These are phyloP conservation scores for Paralichthys olivaceus DNA, from an alignment of 2,113 vertebrate species.

Conservation along the genomic window DNA sequence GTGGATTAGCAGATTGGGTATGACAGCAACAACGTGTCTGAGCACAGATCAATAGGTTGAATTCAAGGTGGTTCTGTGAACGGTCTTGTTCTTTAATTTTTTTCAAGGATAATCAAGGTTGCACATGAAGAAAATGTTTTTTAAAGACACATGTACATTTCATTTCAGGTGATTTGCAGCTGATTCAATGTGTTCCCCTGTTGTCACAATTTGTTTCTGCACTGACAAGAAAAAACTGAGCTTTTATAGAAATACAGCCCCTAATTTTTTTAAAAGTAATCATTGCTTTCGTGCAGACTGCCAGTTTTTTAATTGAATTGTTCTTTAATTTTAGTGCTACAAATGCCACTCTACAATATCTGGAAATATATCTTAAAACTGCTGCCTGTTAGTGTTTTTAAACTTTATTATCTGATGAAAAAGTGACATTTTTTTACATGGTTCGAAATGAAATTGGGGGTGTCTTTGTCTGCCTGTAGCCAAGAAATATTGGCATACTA, in stretches of 20 bases:
- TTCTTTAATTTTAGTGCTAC: slow-evolving; percentile 2
- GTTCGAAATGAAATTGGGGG: neutral
- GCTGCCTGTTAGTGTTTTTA: slow-evolving; percentile 41
- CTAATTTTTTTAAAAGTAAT: neutral
- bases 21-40: neutral
- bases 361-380: slow-evolving; percentile 9
- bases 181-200: neutral
- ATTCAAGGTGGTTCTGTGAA: neutral
- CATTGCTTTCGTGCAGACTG: slow-evolving; percentile 7
- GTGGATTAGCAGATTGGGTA: slow-evolving; percentile 2
- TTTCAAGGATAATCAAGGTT: neutral
- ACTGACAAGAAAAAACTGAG: neutral
- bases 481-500: slow-evolving; percentile 1
- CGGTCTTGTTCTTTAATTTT: neutral
- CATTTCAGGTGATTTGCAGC: neutral
- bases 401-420: neutral
- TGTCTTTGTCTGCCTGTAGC: slow-evolving; percentile 27
- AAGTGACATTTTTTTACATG: neutral
- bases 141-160: neutral
- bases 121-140: slow-evolving; percentile 4
- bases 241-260: neutral
- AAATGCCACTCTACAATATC: slow-evolving; percentile 27
- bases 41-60: neutral
- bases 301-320: neutral
- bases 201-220: neutral